Percentiles rank a stretch among this genome's conserved stretches.
These are phyloP conservation scores for Iguana delicatissima DNA, from an alignment of 2,797 vertebrate species.

Conservation along the genomic window DNA sequence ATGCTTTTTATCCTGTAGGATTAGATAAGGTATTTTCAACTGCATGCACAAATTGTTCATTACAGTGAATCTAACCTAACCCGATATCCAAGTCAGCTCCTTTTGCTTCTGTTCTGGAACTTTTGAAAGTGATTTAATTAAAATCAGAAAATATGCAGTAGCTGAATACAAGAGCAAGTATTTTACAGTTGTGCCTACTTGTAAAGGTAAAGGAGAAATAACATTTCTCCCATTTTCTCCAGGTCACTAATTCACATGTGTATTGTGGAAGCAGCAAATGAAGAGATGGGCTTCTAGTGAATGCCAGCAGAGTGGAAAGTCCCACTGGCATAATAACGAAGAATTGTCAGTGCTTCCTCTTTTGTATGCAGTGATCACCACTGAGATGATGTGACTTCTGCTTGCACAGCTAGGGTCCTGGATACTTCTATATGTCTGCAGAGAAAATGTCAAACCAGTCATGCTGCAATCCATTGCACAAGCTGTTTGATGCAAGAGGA, in stretches of 20 bases:
- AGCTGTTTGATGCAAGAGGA: too few species aligned
- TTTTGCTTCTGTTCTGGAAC: slow-evolving; percentile 51
- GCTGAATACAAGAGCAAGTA: slow-evolving; percentile 40
- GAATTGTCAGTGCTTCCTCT: too few species aligned
- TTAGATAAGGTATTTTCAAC: slow-evolving; percentile 39
- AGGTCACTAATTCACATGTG: not conserved
- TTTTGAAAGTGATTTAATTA: slow-evolving; percentile 67
- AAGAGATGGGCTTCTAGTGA: too few species aligned
- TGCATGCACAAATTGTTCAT: slow-evolving; percentile 13
- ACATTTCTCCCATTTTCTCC: not conserved
- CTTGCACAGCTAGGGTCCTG: too few species aligned
- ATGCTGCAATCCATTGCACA: too few species aligned
- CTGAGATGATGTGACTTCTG: too few species aligned
- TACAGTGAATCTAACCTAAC: slow-evolving; percentile 49
- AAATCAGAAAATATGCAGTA: slow-evolving; percentile 58
- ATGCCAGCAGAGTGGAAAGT: too few species aligned
- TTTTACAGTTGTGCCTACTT: slow-evolving; percentile 41
- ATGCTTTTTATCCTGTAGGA: slow-evolving; percentile 48
- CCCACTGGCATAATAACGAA: too few species aligned
- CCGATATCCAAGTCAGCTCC: slow-evolving; percentile 51
- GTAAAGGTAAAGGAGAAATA: slow-evolving; percentile 43
- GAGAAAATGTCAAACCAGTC: too few species aligned
- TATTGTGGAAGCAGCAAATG: slow-evolving; percentile 17
- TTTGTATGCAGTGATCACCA: too few species aligned
- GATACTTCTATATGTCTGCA: too few species aligned